Base-by-base conservation (phyloP, 2,113 vertebrate species). In the Ictidomys tridecemlineatus region DNA sequence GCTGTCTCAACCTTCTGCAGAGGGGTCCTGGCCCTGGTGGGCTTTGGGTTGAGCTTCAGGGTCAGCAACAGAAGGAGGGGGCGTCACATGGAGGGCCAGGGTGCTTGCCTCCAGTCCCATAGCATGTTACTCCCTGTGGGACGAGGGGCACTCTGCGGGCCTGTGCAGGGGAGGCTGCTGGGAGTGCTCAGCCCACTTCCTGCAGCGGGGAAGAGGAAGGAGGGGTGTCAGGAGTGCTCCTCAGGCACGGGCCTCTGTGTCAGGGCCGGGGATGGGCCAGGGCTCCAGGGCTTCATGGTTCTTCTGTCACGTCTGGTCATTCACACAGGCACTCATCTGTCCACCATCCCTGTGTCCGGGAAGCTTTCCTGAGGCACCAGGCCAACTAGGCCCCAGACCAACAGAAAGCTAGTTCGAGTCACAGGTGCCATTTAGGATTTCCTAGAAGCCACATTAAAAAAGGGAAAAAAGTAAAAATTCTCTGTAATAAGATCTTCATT, bases 281-380 rank as follows among this genome's bases (percentile, higher is more conserved):
- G 11, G 4, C 74, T 51, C 1, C 0, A 10, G 14, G 0, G 1
- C 6, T 69, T 26, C 0, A 0, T 2, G 5, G 70, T 79, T 42
- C 45, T 51, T 11, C 48, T 51, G 34, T 6, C 32, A 28, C n/a
- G 28, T 20, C 61, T 11, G 69, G 16, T 18, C 17, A 22, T 3
- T 42, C 34, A 2, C 42, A 39, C 37, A n/a, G 34, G 39, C 72
- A 26, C 11, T 51, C 65, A 34, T 53, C 58, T 20, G 8, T 32
- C 69, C 39, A 16, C n/a, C 48, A 70, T 48, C 63, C 26, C 8
- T 22, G 37, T 37, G 39, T 37, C 87, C 48, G 42, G 3, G 4
- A 72, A 53, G 22, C 32, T 22, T 16, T 73, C 34, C 28, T 32
- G 26, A 28, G 11, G 37, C 5, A 0, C 20, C 22, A 32, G 30